These are phyloP conservation scores for Nycticebus coucang DNA, from an alignment of 2,113 vertebrate species.

Conservation along the genomic window DNA sequence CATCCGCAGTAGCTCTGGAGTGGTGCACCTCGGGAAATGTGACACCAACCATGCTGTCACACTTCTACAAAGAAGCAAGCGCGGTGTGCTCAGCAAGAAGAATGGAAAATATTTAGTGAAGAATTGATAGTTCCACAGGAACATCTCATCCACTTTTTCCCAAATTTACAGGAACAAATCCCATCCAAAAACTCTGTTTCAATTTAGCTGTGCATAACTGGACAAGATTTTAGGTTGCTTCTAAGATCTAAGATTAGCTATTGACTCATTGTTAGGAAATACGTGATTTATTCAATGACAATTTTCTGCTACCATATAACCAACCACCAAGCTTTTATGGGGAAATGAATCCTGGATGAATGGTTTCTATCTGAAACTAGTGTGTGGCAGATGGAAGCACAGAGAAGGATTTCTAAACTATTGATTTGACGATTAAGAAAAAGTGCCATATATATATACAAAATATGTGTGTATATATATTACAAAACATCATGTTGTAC, in stretches of 20 bases:
- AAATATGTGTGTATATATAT: neutral
- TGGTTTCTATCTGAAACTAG: neutral
- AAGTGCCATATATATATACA: too few species aligned
- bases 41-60: neutral
- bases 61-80: too few species aligned
- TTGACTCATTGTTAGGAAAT: neutral
- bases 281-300: neutral
- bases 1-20: too few species aligned
- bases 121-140: neutral
- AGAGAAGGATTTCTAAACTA: neutral
- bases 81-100: rapidly evolving
- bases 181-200: neutral
- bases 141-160: neutral
- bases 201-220: neutral
- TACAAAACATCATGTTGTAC: neutral
- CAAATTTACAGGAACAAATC: neutral
- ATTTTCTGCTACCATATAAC: neutral
- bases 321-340: neutral
- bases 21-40: neutral
- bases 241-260: neutral
- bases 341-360: neutral
- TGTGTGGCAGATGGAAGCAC: neutral
- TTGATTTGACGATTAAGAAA: too few species aligned
- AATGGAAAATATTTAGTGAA: neutral
- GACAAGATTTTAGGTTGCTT: neutral